Base-by-base conservation (phyloP, 2,888 invertebrate species). In the Apotomis betuletana region DNA sequence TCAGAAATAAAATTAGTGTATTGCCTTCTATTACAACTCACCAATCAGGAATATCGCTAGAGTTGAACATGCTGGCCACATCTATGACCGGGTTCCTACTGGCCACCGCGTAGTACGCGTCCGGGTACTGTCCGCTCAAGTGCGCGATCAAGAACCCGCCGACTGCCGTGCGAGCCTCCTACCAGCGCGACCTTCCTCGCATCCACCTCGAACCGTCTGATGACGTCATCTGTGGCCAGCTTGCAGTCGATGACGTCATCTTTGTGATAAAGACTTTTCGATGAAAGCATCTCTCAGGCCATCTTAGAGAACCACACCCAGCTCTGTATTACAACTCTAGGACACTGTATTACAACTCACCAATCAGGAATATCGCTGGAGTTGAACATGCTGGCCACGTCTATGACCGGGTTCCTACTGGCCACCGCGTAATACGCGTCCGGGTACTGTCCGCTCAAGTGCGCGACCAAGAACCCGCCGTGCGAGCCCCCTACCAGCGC, bases 81-180 rank as follows among this genome's bases (percentile, higher is more conserved):
- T 98, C 97, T 71, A 95, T 94, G 0, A 98, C 98, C 5, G 98
- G 98, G 87, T 98, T 98, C 75, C 96, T 91, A 44, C 95, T 94
- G 0, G 96, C 95, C 4, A 96, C 97, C 3, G 95, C 96, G 79
- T 94, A 95, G 84, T 96, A 98, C 74, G 92, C 84, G 70, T 95
- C 96, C 6, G 98, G 97, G 90, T 96, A 96, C 83, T 97, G 97
- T 0, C 97, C 98, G 81, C 96, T 96, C 3, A 98, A 90, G 86
- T 98, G 98, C 4, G 96, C 94, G 4, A 96, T 96, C 0, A 98
- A 89, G 87, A 98, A 98, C 27, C 98, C 98, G 10, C 98, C n/a
- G n/a, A n/a, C n/a, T n/a, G n/a, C 3, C 98, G 86, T 98, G 98
- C 0, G 98, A 98, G 0, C 98, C 98, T 0, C 98, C 98, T 76